These are phyloP conservation scores for Cerastis leucographa DNA, from an alignment of 2,888 invertebrate genomes.

Conservation along the genomic window DNA sequence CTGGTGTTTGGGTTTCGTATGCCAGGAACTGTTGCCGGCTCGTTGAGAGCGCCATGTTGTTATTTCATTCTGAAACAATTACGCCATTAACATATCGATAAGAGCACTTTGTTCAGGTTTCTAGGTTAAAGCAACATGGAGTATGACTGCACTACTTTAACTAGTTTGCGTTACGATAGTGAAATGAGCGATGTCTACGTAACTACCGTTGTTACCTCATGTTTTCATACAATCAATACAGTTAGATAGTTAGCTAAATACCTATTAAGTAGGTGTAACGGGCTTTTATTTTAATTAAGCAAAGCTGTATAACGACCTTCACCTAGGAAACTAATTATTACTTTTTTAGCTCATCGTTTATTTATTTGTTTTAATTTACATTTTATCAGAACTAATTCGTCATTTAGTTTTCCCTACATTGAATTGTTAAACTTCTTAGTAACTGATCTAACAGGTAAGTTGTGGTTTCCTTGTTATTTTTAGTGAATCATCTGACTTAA, in stretches of 20 bases:
- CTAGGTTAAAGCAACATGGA: slow-evolving; percentile 44
- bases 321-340: slow-evolving; percentile 13
- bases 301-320: slow-evolving; percentile 34
- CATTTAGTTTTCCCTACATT: background rate
- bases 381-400: slow-evolving; percentile 16
- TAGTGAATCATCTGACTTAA: slow-evolving; percentile 40
- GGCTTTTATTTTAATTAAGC: slow-evolving; percentile 53
- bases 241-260: background rate
- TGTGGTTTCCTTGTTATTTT: slow-evolving; percentile 19
- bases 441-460: background rate
- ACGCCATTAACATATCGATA: slow-evolving; percentile 26
- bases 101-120: slow-evolving; percentile 12
- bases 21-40: slow-evolving; percentile 92
- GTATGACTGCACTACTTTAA: slow-evolving; percentile 14
- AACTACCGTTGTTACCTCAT: slow-evolving; percentile 17
- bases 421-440: slow-evolving; percentile 14
- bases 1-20: slow-evolving; percentile 88
- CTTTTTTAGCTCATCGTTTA: background rate
- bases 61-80: slow-evolving; percentile 79
- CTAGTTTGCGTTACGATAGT: slow-evolving; percentile 22
- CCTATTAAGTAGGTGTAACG: slow-evolving; percentile 1
- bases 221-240: slow-evolving; percentile 42
- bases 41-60: slow-evolving; percentile 85
- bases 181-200: slow-evolving; percentile 37
- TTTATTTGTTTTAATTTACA: slow-evolving; percentile 26